phyloP scores from a whole-genome alignment of 2,797 vertebrate species.

The Myotis daubentonii region DNA sequence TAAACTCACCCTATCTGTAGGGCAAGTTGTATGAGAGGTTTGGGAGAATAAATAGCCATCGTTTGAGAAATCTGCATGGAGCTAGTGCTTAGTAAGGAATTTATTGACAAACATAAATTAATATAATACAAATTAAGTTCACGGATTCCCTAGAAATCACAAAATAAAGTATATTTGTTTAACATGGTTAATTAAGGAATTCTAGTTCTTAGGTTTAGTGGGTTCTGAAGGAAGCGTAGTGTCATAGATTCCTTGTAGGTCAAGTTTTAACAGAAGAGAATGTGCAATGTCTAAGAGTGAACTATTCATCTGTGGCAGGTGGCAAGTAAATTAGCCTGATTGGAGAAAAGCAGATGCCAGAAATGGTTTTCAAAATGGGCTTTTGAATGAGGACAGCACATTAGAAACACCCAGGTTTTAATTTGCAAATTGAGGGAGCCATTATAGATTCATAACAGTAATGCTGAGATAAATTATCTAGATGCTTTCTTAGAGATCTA shows the following conservation, averaged over 20 bases:
- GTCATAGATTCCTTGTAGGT: neutral
- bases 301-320: neutral
- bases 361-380: neutral
- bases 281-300: neutral
- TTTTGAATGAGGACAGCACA: neutral
- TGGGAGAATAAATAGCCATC: neutral
- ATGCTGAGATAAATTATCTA: neutral
- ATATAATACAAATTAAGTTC: neutral
- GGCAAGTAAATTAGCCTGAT: neutral
- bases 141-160: neutral
- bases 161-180: neutral
- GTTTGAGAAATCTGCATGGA: neutral
- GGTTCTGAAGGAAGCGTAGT: neutral
- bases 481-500: neutral
- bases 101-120: neutral
- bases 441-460: neutral
- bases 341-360: neutral
- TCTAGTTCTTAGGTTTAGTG: neutral
- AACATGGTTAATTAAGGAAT: neutral
- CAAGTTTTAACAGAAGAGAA: neutral
- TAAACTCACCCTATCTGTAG: neutral
- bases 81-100: neutral
- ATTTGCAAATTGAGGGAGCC: neutral
- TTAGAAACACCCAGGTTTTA: neutral
- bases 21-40: neutral